Percentiles rank a stretch among this genome's conserved stretches.
Conservation (phyloP, 1,140 invertebrate species). For the Ganaspis sp. region DNA sequence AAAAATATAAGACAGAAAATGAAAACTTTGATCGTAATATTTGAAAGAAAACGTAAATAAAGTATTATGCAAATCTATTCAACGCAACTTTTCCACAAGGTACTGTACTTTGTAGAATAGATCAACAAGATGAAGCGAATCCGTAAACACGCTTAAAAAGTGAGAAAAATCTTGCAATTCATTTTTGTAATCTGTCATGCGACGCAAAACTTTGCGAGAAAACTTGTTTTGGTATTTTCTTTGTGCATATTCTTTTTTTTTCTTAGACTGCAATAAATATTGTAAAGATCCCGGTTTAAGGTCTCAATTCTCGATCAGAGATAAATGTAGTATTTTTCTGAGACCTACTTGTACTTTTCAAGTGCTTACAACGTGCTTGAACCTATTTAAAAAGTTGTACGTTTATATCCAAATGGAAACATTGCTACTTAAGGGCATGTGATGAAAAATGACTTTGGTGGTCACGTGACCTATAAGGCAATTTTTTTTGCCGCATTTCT, state of each 20-base stretch:
- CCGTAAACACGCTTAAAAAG: neutral
- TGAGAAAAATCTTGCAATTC: neutral
- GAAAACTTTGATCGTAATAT: conserved; percentile 14
- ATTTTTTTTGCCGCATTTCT: too few relatives aligned
- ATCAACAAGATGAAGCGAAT: neutral
- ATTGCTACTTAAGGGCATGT: too few relatives aligned
- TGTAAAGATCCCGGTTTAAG: neutral
- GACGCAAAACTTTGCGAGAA: neutral
- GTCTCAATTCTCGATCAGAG: neutral
- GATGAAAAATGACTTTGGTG: too few relatives aligned
- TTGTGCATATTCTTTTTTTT: neutral
- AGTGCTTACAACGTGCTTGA: too few relatives aligned
- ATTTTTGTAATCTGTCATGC: neutral
- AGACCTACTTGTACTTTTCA: too few relatives aligned
- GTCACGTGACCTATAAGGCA: too few relatives aligned
- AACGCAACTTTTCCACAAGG: neutral
- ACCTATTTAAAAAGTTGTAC: too few relatives aligned
- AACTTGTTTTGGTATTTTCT: neutral
- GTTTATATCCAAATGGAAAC: too few relatives aligned
- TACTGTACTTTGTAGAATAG: neutral
- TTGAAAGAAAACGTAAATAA: neutral
- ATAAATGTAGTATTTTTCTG: neutral
- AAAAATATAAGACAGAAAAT: neutral
- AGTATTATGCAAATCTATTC: conserved; percentile 28
- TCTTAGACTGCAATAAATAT: neutral